Conservation (phyloP, 1,140 invertebrate genomes). For the Sarcophaga bullata region DNA sequence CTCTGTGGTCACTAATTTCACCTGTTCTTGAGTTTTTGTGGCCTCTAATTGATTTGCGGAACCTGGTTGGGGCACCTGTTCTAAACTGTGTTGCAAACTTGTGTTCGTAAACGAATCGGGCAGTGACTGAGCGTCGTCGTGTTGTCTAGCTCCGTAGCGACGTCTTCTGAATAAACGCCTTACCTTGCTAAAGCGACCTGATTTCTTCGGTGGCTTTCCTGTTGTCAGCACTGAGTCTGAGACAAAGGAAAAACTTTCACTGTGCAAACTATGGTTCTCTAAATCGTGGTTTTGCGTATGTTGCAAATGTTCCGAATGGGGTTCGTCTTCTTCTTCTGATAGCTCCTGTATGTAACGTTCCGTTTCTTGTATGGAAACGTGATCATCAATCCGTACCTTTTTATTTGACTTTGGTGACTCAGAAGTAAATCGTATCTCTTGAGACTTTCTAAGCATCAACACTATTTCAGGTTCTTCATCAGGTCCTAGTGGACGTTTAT, state of each 20-base stretch:
- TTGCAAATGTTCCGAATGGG: conserved; percentile 45
- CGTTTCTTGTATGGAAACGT: conserved; percentile 61
- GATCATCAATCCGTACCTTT: conserved; percentile 63
- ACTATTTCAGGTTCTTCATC: conserved; percentile 67
- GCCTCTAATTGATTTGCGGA: conserved; percentile 10
- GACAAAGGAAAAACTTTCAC: conserved; percentile 63
- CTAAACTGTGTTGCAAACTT: conserved; percentile 57
- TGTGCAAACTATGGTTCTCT: conserved; percentile 48
- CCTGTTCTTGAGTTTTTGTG: background rate
- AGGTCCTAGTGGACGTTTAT: conserved; percentile 68
- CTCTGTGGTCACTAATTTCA: background rate
- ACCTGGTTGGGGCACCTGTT: conserved; percentile 49
- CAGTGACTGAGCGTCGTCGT: conserved; percentile 62
- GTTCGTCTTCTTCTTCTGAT: conserved; percentile 55
- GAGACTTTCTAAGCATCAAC: conserved; percentile 61
- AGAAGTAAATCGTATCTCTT: conserved; percentile 61
- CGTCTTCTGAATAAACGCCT: conserved; percentile 53
- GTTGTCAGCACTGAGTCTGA: conserved; percentile 61
- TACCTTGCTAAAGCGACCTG: conserved; percentile 44
- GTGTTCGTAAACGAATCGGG: conserved; percentile 57
- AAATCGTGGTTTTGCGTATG: conserved; percentile 52
- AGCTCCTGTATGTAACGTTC: conserved; percentile 63
- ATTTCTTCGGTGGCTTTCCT: conserved; percentile 44
- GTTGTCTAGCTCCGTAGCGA: conserved; percentile 56
- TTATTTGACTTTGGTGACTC: conserved; percentile 64